Percentiles rank a stretch among this genome's conserved stretches.
Conservation (phyloP, 2,113 vertebrate species). For the Dipodomys stephensi region DNA sequence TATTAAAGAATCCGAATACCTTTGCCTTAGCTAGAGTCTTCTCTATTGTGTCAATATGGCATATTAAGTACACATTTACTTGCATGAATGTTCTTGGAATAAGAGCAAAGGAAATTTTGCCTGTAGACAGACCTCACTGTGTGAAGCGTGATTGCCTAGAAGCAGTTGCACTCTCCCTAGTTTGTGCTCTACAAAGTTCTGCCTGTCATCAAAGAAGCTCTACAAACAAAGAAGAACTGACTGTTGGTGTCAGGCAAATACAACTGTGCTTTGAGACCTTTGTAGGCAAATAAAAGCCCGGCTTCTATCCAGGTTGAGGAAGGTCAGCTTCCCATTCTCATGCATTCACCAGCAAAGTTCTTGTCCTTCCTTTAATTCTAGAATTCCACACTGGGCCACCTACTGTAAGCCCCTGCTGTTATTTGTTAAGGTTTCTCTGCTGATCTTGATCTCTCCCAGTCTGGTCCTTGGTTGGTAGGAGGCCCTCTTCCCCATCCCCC, state of each 20-base stretch:
- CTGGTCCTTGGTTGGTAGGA: background rate
- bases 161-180: background rate
- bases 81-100: background rate
- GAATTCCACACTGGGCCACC: background rate
- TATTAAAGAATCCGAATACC: background rate
- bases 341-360: background rate
- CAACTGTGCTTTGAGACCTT: background rate
- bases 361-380: background rate
- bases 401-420: background rate
- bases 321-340: background rate
- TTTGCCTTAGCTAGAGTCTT: background rate
- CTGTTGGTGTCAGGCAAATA: background rate
- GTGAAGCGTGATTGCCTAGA: background rate
- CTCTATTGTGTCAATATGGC: background rate
- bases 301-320: background rate
- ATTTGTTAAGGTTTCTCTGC: background rate
- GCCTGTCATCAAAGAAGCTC: background rate
- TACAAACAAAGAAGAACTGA: slow-evolving; percentile 23
- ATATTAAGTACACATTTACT: background rate
- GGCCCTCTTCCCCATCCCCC: slow-evolving; percentile 41
- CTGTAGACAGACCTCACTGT: background rate
- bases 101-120: slow-evolving; percentile 29
- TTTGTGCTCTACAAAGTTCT: background rate
- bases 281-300: slow-evolving; percentile 4
- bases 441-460: background rate